These are phyloP conservation scores for Phocoena phocoena DNA, from an alignment of 2,113 vertebrate species.

Conservation along the genomic window DNA sequence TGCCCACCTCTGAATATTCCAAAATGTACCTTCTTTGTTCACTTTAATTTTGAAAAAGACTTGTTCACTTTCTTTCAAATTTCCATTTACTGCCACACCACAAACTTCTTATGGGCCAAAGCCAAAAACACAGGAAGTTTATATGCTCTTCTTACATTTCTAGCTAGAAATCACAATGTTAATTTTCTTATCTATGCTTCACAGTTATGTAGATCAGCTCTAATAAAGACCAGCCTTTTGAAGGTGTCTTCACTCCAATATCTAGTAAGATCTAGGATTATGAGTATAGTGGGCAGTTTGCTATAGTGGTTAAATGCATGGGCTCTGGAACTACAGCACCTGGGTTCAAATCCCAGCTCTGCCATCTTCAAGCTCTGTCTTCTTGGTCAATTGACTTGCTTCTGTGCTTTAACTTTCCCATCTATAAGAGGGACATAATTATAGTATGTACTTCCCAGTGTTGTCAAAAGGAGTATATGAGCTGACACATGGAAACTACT, in stretches of 20 bases:
- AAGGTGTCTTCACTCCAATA: not conserved
- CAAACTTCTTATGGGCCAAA: not conserved
- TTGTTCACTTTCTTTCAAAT: not conserved
- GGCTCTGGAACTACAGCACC: accelerated
- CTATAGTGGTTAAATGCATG: not conserved
- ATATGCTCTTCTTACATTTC: not conserved
- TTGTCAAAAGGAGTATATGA: not conserved
- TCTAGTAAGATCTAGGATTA: not conserved
- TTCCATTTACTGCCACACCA: not conserved
- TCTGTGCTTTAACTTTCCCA: not conserved
- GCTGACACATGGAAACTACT: not conserved
- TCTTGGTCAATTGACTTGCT: not conserved
- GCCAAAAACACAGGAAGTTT: not conserved
- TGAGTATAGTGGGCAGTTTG: not conserved
- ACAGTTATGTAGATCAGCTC: not conserved
- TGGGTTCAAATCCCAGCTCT: not conserved
- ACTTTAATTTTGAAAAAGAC: not conserved
- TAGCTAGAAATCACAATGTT: not conserved
- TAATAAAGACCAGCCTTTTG: not conserved
- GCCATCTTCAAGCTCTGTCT: not conserved
- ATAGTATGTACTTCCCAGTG: not conserved
- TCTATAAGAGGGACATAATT: not conserved
- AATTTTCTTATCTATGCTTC: not conserved
- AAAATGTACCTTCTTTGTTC: not conserved
- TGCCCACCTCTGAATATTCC: not conserved